Conservation (phyloP, 2,888 invertebrate genomes). For the Chymomyza fuscimana region DNA sequence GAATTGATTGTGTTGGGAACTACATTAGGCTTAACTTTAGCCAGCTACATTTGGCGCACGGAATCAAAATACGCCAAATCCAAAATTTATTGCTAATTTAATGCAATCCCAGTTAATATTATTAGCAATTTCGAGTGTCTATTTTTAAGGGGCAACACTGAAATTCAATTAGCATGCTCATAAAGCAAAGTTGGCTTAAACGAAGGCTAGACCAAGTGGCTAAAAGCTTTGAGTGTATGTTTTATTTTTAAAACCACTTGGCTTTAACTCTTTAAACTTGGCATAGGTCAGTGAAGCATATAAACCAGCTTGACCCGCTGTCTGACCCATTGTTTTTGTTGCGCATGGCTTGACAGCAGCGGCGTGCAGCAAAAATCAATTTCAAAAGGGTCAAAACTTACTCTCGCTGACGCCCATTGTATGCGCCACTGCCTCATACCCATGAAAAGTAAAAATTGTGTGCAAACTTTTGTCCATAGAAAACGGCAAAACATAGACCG, state of each 20-base stretch:
- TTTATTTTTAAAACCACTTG: background rate
- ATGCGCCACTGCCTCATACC: too few species aligned
- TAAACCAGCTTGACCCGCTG: constrained; percentile 20
- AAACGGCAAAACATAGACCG: constrained; percentile 12
- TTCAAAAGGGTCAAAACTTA: too few species aligned
- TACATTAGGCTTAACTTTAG: background rate
- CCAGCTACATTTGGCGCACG: background rate
- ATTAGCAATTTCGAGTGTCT: background rate
- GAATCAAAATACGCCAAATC: background rate
- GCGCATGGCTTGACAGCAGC: background rate
- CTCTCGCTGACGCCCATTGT: too few species aligned
- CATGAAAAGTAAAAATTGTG: background rate
- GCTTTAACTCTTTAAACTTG: constrained; percentile 33
- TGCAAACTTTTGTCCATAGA: background rate
- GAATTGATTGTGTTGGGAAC: background rate
- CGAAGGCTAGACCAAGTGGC: background rate
- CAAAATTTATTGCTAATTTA: constrained; percentile 2
- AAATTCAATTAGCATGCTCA: constrained; percentile 2
- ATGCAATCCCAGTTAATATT: background rate
- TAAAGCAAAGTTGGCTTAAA: background rate
- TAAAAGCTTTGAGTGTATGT: background rate
- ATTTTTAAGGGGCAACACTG: background rate
- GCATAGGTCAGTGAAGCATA: constrained; percentile 66
- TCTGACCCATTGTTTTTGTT: constrained; percentile 5
- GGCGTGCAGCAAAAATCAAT: too few species aligned